Evolutionary conservation across 23 tunicate species (phyloP).

Genomic region (Trididemnum clinides): DNA sequence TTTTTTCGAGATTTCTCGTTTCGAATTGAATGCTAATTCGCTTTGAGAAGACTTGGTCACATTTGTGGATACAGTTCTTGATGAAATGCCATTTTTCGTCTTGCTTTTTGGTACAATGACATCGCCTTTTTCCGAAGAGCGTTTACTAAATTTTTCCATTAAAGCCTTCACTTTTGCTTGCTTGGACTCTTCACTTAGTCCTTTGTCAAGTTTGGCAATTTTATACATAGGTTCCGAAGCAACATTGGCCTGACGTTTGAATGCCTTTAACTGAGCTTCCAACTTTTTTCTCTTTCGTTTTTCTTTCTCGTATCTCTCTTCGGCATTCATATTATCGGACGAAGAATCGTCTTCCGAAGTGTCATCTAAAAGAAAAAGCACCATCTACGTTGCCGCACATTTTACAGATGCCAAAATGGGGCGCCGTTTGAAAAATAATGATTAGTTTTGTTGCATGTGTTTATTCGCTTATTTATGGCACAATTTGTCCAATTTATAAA

Average conservation of each 20-base stretch:
- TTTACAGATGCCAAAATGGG: too few relatives aligned
- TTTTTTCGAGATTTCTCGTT: too few relatives aligned
- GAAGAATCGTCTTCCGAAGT: conserved; percentile 31
- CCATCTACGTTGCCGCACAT: too few relatives aligned
- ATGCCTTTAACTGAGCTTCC: conserved; percentile 55
- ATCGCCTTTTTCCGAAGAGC: not conserved
- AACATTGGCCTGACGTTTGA: conserved; percentile 27
- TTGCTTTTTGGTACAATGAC: too few relatives aligned
- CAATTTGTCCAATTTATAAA: too few relatives aligned
- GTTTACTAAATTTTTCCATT: conserved; percentile 62
- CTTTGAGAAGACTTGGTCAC: too few relatives aligned
- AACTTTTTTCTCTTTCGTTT: conserved; percentile 64
- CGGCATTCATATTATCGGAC: conserved; percentile 31
- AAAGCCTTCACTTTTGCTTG: conserved; percentile 68
- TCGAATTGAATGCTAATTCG: too few relatives aligned
- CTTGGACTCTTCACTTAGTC: conserved; percentile 63
- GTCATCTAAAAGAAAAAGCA: not conserved
- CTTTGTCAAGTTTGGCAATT: conserved; percentile 64
- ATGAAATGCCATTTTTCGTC: too few relatives aligned
- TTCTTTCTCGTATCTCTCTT: conserved; percentile 62
- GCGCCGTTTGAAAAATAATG: too few relatives aligned
- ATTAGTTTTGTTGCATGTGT: too few relatives aligned
- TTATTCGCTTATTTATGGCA: too few relatives aligned
- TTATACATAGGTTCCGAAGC: conserved; percentile 34
- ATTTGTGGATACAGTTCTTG: too few relatives aligned